Evolutionary conservation across 2,113 vertebrate genomes (phyloP), one percentile per base, ranked within the genome.

Genomic region (Alosa alosa): DNA sequence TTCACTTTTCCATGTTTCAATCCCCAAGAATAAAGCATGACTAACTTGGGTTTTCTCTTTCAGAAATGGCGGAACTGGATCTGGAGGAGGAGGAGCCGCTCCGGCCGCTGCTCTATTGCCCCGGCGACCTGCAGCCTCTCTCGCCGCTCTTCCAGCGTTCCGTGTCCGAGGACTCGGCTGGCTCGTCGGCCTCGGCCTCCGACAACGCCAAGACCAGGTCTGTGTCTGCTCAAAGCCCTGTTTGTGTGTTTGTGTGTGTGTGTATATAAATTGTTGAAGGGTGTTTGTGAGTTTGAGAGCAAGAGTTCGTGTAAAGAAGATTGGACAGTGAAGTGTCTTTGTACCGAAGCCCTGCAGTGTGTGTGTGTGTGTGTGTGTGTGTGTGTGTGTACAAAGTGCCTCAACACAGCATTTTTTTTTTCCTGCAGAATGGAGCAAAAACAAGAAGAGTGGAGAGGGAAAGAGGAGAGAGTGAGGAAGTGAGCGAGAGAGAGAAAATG

Each of bases 201-300:
- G 96, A 95, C 81, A 96, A 97, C 93, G 95, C 96, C 91, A 96
- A 95, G 91, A 95, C 94, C 94, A 96, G 97, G 98, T 99, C 86
- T 90, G 93, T 44, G 93, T 44, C 68, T n/a, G 20, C 46, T 25
- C 52, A 60, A 60, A 57, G 31, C 10, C 0, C 1, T 45, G 83
- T 75, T 39, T 41, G n/a, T 82, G 45, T 50, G 78, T 47, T 25
- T 47, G 72, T 82, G 57, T 52, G 49, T 72, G 81, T 22, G 55
- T 75, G 9, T 44, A 45, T 68, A 46, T 81, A 50, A 20, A 3
- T 60, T 60, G n/a, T 13, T 49, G 52, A 55, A 39, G 39, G 18
- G 49, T 3, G 50, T 25, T 20, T 17, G 60, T 25, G 25, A 68
- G 60, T 68, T 31, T n/a, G 60, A 68, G 60, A 68, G n/a, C 60